A percentile compares a stretch with the other conserved stretches of the same genome.
Evolutionary conservation across 2,113 vertebrate genomes (phyloP).

Genomic region (Zingel zingel): DNA sequence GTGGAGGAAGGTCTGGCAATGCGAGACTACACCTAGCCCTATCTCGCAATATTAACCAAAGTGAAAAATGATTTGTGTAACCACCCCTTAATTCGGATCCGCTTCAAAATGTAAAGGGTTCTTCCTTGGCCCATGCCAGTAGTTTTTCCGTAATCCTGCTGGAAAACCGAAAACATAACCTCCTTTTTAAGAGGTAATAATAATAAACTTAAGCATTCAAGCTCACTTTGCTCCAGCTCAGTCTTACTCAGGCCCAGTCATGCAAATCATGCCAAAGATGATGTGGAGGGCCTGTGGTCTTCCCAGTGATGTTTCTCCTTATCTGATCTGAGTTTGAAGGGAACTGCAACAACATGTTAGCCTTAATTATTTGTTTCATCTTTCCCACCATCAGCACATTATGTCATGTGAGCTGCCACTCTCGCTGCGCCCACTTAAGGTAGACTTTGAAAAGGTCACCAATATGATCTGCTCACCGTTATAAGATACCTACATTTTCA

Average conservation of each 20-base stretch:
- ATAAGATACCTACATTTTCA: not conserved
- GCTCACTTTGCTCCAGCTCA: conserved; percentile 24
- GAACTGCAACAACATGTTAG: conserved; percentile 60
- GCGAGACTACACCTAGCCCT: too few relatives aligned
- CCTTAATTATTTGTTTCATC: conserved; percentile 51
- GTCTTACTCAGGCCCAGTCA: conserved; percentile 59
- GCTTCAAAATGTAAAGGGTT: too few relatives aligned
- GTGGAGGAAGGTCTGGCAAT: too few relatives aligned
- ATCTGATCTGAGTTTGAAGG: conserved; percentile 58
- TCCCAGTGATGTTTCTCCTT: conserved; percentile 35
- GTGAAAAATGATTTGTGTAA: too few relatives aligned
- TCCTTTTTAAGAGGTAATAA: not conserved
- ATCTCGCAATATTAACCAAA: too few relatives aligned
- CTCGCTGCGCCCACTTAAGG: not conserved
- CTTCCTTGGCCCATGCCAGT: too few relatives aligned
- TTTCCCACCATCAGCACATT: conserved; percentile 45
- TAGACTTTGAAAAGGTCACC: conserved; percentile 12
- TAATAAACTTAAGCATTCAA: conserved; percentile 19
- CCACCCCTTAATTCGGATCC: too few relatives aligned
- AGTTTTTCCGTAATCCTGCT: too few relatives aligned
- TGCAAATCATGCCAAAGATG: conserved; percentile 52
- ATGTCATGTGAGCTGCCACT: conserved; percentile 32
- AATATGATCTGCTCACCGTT: not conserved
- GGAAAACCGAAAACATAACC: too few relatives aligned
- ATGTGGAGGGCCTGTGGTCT: conserved; percentile 56